A percentile compares a stretch with the other conserved stretches of the same genome.
phyloP scores from a whole-genome alignment of 2,113 vertebrate genomes.

The Pluvianellus socialis region DNA sequence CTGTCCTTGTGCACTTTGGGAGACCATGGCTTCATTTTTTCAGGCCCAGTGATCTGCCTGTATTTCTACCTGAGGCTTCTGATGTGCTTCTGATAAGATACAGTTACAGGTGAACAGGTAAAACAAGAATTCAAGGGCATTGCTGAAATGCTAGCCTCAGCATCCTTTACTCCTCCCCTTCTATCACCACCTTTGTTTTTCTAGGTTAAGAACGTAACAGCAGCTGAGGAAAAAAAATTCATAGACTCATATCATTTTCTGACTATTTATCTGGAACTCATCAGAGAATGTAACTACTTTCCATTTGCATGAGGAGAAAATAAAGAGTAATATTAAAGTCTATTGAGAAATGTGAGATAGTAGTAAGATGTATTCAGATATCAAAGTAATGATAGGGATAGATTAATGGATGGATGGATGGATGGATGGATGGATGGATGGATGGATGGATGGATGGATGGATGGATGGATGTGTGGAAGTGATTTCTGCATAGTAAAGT shows the following conservation, averaged over 20 bases:
- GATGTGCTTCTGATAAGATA: constrained; percentile 62
- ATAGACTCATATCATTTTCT: background rate
- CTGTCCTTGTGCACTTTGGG: background rate
- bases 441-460: background rate
- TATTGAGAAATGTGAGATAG: background rate
- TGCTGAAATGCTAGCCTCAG: constrained; percentile 28
- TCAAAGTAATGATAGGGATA: background rate
- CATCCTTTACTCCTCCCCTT: background rate
- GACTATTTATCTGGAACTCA: background rate
- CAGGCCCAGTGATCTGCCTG: constrained; percentile 1
- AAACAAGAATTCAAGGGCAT: constrained; percentile 59
- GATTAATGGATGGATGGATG: background rate
- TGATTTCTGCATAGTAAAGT: background rate
- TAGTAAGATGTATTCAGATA: background rate
- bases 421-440: background rate
- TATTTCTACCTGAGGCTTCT: constrained; percentile 42
- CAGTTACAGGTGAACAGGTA: constrained; percentile 42
- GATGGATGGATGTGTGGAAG: background rate
- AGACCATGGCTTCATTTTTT: constrained; percentile 18
- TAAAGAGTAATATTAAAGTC: background rate
- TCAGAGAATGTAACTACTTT: background rate
- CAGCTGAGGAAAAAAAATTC: background rate
- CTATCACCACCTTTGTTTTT: background rate
- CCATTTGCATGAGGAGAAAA: background rate
- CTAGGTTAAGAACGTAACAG: background rate